Conservation (phyloP, 2,113 vertebrate genomes). For the Lasiurus borealis region DNA sequence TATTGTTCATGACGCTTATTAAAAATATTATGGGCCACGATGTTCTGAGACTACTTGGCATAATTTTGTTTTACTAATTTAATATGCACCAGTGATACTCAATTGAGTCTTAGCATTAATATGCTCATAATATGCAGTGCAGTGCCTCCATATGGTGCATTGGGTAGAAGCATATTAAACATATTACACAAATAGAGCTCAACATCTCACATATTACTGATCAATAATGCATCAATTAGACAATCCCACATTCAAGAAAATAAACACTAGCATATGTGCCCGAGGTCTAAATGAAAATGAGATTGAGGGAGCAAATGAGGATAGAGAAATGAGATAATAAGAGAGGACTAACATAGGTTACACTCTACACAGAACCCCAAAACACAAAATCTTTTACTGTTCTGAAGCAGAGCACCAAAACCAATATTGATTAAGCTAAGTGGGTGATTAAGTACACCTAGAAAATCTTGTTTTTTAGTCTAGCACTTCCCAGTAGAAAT, state of each 20-base stretch:
- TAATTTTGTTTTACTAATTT: constrained; percentile 73
- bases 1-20: background rate
- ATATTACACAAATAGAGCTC: constrained; percentile 61
- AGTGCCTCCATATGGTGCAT: constrained; percentile 42
- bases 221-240: constrained; percentile 60
- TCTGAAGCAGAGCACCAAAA: background rate
- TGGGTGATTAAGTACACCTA: constrained; percentile 28
- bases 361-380: background rate
- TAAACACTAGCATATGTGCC: constrained; percentile 54
- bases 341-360: background rate
- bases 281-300: constrained; percentile 17
- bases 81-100: constrained; percentile 60
- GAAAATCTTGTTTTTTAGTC: background rate
- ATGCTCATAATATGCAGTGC: constrained; percentile 20
- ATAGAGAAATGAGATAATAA: background rate
- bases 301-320: background rate
- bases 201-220: constrained; percentile 64
- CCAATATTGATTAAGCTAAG: background rate
- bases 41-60: constrained; percentile 48
- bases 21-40: background rate
- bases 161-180: constrained; percentile 57
- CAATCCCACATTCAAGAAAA: constrained; percentile 47
- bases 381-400: background rate
- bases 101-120: constrained; percentile 62
- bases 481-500: background rate